Conservation (phyloP, 2,888 invertebrate species). For the Aradus depressus region DNA sequence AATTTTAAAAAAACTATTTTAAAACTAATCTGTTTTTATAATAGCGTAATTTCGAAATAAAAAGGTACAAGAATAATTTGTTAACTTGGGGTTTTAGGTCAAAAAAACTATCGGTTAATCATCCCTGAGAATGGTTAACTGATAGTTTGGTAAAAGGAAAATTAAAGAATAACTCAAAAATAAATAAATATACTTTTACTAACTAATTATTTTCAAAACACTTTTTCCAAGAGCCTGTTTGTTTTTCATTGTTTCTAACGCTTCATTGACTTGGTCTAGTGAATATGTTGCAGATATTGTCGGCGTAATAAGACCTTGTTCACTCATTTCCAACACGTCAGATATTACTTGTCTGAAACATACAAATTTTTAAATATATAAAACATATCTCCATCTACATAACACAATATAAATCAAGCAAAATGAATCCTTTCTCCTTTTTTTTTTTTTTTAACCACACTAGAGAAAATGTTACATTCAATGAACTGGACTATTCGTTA, state of each 20-base stretch:
- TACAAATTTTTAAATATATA: conserved; percentile 1
- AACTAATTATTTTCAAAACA: conserved; percentile 33
- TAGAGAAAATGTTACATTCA: background rate
- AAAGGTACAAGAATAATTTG: too few species aligned
- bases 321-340: conserved; percentile 49
- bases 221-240: conserved; percentile 52
- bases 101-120: too few species aligned
- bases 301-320: conserved; percentile 50
- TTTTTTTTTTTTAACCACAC: background rate
- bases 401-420: background rate
- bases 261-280: conserved; percentile 48
- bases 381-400: background rate
- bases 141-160: too few species aligned
- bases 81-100: too few species aligned
- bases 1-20: too few species aligned
- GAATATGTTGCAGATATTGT: conserved; percentile 44
- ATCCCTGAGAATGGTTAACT: too few species aligned
- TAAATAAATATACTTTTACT: too few species aligned
- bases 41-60: too few species aligned
- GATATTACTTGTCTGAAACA: conserved; percentile 41
- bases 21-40: too few species aligned
- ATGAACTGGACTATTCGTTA: background rate
- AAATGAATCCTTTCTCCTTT: background rate
- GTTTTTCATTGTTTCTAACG: conserved; percentile 45
- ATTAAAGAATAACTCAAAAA: too few species aligned